Percentiles rank a stretch among this genome's conserved stretches.
Evolutionary conservation across 2,797 vertebrate genomes (phyloP).

Genomic region (Loriculus beryllinus): DNA sequence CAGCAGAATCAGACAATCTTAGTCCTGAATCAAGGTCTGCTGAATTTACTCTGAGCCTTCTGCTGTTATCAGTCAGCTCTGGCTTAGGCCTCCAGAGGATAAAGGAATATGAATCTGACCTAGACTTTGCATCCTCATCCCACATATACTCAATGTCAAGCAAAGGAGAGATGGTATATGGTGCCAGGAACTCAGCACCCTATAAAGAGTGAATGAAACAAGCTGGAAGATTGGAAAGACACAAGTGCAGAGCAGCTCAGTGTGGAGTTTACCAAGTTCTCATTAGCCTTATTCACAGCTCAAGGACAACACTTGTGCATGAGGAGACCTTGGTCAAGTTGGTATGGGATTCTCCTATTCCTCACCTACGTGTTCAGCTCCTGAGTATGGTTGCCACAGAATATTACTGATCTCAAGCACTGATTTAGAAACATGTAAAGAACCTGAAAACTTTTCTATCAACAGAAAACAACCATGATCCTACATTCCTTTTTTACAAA

Average conservation of each 20-base stretch:
- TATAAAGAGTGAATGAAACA: neutral
- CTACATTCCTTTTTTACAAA: neutral
- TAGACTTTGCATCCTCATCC: neutral
- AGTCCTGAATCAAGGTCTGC: neutral
- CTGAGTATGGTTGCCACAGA: neutral
- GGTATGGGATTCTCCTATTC: neutral
- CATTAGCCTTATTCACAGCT: neutral
- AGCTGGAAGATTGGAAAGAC: neutral
- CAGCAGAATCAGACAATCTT: neutral
- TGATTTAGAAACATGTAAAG: neutral
- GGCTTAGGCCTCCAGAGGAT: neutral
- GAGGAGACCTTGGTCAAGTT: neutral
- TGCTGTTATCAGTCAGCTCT: neutral
- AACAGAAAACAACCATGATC: neutral
- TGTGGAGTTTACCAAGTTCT: neutral
- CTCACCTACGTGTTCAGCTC: neutral
- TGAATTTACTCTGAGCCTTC: neutral
- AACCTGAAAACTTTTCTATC: neutral
- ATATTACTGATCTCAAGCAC: neutral
- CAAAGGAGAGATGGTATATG: neutral
- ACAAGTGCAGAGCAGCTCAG: neutral
- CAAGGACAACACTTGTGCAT: fast-evolving
- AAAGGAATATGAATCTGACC: neutral
- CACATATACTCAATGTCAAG: neutral
- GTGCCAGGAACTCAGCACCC: neutral